A percentile compares a stretch with the other conserved stretches of the same genome.
Evolutionary conservation across 1,140 invertebrate species (phyloP).

Genomic region (Thrips palmi): DNA sequence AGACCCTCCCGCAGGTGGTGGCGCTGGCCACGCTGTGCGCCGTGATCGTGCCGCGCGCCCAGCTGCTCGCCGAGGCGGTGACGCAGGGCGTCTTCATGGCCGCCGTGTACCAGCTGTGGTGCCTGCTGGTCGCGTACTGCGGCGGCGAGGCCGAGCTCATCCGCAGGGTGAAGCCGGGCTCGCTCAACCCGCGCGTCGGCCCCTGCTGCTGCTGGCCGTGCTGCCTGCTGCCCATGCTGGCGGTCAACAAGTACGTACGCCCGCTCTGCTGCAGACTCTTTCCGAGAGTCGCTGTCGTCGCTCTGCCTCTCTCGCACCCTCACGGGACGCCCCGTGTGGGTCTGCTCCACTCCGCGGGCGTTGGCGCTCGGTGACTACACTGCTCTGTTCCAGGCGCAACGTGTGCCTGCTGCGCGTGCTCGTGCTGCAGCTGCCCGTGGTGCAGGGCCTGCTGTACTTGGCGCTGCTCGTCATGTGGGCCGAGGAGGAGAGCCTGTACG

Average conservation of each 20-base stretch:
- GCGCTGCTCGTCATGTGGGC: constrained; percentile 34
- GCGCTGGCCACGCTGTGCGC: constrained; percentile 31
- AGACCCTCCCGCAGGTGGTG: constrained; percentile 27
- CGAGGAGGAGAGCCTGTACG: constrained; percentile 38
- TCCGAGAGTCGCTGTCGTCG: too few relatives aligned
- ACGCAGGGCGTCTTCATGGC: constrained; percentile 39
- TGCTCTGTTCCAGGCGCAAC: constrained; percentile 25
- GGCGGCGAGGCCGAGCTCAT: constrained; percentile 35
- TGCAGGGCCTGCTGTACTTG: constrained; percentile 33
- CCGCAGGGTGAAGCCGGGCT: constrained; percentile 26
- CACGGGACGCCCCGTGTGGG: not conserved
- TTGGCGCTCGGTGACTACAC: not conserved
- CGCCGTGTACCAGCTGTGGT: constrained; percentile 39
- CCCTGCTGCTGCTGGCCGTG: constrained; percentile 45
- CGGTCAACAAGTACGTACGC: constrained; percentile 30
- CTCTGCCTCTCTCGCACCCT: too few relatives aligned
- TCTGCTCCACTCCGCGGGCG: not conserved
- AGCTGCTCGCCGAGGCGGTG: constrained; percentile 37
- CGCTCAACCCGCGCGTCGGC: constrained; percentile 29
- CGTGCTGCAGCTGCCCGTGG: constrained; percentile 35
- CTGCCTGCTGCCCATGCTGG: constrained; percentile 30
- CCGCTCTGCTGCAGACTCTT: not conserved
- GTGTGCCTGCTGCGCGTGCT: constrained; percentile 28
- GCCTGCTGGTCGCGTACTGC: constrained; percentile 35
- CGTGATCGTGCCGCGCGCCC: constrained; percentile 34